Conservation (phyloP, 2,797 vertebrate species). For the Pelobates cultripes region DNA sequence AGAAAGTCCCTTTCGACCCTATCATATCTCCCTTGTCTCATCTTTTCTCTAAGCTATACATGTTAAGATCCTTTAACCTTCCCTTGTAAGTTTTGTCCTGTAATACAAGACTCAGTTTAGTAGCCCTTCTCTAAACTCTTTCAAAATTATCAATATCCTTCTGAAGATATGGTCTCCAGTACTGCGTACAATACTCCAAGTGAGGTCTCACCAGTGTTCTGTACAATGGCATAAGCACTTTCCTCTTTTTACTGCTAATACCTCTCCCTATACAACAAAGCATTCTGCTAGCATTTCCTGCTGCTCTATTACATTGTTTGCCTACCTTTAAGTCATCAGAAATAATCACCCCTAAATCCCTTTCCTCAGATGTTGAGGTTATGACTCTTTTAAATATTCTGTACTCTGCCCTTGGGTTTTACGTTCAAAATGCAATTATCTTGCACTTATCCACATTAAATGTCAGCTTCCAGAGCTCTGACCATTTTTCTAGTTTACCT, state of each 20-base stretch:
- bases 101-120: too few relatives aligned
- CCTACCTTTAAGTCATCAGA: neutral
- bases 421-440: too few relatives aligned
- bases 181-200: conserved; percentile 20
- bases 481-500: too few relatives aligned
- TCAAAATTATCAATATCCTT: neutral
- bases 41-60: too few relatives aligned
- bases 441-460: too few relatives aligned
- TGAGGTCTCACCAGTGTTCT: neutral
- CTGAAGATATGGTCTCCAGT: conserved; percentile 32
- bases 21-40: too few relatives aligned
- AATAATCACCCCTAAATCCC: neutral
- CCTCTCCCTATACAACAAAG: neutral
- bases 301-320: neutral
- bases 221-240: neutral
- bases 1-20: too few relatives aligned
- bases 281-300: neutral
- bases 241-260: neutral
- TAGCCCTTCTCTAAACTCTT: too few relatives aligned
- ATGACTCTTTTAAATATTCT: neutral
- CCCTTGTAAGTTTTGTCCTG: too few relatives aligned
- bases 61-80: too few relatives aligned
- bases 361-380: neutral
- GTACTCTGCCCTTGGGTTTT: too few relatives aligned
- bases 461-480: too few relatives aligned